phyloP scores from a whole-genome alignment of 64 coral and sea anemone species.

The Cladopsammia gracilis region DNA sequence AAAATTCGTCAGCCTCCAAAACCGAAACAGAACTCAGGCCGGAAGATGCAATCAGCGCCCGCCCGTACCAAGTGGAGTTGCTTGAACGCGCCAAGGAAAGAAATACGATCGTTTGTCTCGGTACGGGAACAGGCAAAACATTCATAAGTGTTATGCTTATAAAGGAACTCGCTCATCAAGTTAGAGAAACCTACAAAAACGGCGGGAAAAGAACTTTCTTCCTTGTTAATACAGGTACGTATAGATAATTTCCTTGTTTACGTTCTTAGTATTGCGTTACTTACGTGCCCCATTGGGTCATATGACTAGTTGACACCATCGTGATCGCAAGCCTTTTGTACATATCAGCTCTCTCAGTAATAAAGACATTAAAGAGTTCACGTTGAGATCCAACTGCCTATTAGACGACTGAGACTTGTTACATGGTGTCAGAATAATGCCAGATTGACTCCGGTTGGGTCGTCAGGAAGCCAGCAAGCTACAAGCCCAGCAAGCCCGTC shows the following conservation, averaged over 20 bases:
- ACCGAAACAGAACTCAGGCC: neutral
- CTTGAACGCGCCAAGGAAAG: conserved; percentile 69
- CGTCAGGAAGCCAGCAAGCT: too few relatives aligned
- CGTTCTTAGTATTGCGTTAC: too few relatives aligned
- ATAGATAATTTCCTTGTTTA: neutral
- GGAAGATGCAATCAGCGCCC: neutral
- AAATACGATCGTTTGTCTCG: conserved; percentile 92
- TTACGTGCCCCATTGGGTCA: too few relatives aligned
- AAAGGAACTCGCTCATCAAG: conserved; percentile 84
- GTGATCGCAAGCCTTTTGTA: too few relatives aligned
- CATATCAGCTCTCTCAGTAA: too few relatives aligned
- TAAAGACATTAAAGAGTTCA: too few relatives aligned
- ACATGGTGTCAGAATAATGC: neutral
- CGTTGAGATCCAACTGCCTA: too few relatives aligned
- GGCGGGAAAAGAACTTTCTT: conserved; percentile 93
- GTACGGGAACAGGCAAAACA: conserved; percentile 97
- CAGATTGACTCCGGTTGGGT: neutral
- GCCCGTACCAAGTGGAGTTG: conserved; percentile 93
- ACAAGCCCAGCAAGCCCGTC: too few relatives aligned
- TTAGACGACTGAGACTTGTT: too few relatives aligned
- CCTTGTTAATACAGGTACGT: conserved; percentile 98
- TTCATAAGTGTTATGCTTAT: conserved; percentile 98
- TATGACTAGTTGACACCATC: too few relatives aligned
- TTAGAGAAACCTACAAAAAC: conserved; percentile 61
- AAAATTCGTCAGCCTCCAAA: neutral